phyloP scores from a whole-genome alignment of 2,888 invertebrate species.

The Mythimna albipuncta region DNA sequence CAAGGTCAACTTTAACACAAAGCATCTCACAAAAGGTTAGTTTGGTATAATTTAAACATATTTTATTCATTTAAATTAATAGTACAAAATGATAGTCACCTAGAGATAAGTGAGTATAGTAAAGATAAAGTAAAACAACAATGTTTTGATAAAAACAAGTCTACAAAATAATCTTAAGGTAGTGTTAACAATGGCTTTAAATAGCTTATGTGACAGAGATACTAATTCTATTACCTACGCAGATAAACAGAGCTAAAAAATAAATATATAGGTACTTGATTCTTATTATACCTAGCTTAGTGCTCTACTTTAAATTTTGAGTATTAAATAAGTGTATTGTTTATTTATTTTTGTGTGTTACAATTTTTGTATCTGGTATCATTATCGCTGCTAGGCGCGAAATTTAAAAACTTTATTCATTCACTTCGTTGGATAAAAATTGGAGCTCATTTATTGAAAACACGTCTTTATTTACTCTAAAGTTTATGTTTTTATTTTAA shows the following conservation, averaged over 20 bases:
- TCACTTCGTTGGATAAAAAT: neutral
- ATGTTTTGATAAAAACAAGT: constrained; percentile 20
- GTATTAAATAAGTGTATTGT: neutral
- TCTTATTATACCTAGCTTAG: neutral
- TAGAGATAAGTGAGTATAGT: constrained; percentile 17
- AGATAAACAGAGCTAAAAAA: neutral
- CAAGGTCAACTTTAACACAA: constrained; percentile 79
- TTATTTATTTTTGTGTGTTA: neutral
- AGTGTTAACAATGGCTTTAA: constrained; percentile 6
- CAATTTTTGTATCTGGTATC: neutral
- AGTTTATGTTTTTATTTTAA: too few relatives aligned
- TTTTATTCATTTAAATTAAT: constrained; percentile 6
- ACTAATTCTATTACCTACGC: neutral
- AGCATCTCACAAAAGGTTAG: constrained; percentile 83
- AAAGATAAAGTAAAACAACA: constrained; percentile 14
- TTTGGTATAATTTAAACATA: constrained; percentile 24
- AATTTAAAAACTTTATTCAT: neutral
- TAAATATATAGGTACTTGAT: neutral
- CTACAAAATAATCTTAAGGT: constrained; percentile 9
- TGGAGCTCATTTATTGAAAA: neutral
- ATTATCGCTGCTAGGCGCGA: constrained; percentile 9
- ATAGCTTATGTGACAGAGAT: constrained; percentile 10
- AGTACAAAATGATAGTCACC: neutral
- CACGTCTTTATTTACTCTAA: too few relatives aligned
- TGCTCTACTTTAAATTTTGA: neutral